phyloP scores from a whole-genome alignment of 35 echinoderm and acorn worm species.

The Patiria miniata region DNA sequence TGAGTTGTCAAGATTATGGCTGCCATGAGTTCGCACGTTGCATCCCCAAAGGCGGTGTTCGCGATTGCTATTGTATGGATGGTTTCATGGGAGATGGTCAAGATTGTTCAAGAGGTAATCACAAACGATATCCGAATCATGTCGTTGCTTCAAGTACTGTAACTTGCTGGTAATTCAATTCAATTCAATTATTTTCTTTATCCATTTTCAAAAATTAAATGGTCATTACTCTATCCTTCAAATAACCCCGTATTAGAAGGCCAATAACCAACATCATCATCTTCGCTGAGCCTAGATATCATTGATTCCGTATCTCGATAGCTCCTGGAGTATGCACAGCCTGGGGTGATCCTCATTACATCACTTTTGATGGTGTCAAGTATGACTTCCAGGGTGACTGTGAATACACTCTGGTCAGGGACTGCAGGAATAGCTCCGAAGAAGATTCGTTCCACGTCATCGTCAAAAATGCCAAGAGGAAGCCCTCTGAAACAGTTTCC shows the following conservation, averaged over 20 bases:
- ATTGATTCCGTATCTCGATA: background rate
- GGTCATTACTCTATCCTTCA: too few relatives aligned
- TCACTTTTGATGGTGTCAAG: conserved; percentile 44
- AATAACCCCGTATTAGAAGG: too few relatives aligned
- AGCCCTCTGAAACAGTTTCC: conserved; percentile 60
- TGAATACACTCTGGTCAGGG: conserved; percentile 41
- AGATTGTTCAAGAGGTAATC: conserved; percentile 49
- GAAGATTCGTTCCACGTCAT: conserved; percentile 46
- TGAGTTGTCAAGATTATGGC: conserved; percentile 24
- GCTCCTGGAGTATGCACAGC: conserved; percentile 37
- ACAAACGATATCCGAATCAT: background rate
- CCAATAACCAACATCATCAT: too few relatives aligned
- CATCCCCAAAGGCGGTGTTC: conserved; percentile 33
- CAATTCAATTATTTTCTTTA: too few relatives aligned
- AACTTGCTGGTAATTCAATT: too few relatives aligned
- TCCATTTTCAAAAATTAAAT: too few relatives aligned
- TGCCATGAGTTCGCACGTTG: conserved; percentile 44
- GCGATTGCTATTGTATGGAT: conserved; percentile 44
- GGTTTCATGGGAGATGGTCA: conserved; percentile 52
- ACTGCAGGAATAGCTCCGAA: conserved; percentile 1
- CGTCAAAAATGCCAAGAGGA: conserved; percentile 53
- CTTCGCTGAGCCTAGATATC: too few relatives aligned
- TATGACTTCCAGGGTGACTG: conserved; percentile 58
- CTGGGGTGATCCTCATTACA: conserved; percentile 67
- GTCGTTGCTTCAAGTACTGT: too few relatives aligned